Evolutionary conservation across 2,888 invertebrate species (phyloP), one percentile per base, ranked within the genome.

Genomic region (Heliothis peltigera): DNA sequence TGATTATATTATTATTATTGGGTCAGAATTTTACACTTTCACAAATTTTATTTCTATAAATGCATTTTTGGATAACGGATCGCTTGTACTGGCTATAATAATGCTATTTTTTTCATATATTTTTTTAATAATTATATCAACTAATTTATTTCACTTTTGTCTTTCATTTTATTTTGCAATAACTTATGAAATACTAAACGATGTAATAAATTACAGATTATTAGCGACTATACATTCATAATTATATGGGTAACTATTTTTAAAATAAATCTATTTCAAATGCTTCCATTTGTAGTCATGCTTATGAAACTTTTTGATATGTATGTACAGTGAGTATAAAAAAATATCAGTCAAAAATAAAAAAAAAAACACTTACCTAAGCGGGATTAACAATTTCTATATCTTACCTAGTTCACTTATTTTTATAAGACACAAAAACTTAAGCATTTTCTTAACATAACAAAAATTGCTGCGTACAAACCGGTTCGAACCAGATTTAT

Each of bases 61-160:
- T 69, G 69, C 52, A 47, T 65, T 60, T 74, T n/a, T n/a, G n/a
- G 60, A 61, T 72, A 74, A 72, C 44, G 53, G 67, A 77, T 64
- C 55, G 54, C 55, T 75, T 82, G 77, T 75, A 82, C 66, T 81
- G 64, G 62, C 80, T 84, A 84, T 77, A 48, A 63, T 79, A 76
- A 66, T 68, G 62, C 78, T 81, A 82, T 80, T 79, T 73, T 79
- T 60, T 46, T 15, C 59, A 63, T 70, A 17, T n/a, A n/a, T n/a
- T 70, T 69, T 70, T 80, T 77, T 63, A 58, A 76, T 83, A 79
- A 75, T 64, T 80, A 85, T 80, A 85, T 64, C 83, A 87, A 81
- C 92, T 94, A 93, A 87, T 82, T 85, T 89, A 89, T 91, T 92
- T 94, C 94, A 94, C 94, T 94, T 91, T 93, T 89, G 94, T 94